Conservation (phyloP, 2,888 invertebrate species). For the Parthenolecanium corni region DNA sequence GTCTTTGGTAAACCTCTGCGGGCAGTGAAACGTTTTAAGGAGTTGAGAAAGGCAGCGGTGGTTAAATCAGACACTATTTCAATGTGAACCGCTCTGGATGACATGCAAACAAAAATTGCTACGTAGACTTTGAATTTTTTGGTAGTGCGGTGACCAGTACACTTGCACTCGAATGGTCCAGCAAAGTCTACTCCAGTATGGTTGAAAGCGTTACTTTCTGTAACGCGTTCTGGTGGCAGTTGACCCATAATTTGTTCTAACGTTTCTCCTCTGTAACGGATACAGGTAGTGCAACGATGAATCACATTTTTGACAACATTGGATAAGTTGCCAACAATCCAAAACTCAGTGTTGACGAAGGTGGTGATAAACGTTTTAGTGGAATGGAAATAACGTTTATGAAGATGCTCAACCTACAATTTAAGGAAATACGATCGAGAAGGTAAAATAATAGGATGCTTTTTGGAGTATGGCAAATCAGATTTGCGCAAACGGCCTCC, state of each 20-base stretch:
- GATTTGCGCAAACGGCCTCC: background rate
- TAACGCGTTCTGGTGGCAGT: constrained; percentile 1
- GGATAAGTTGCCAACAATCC: background rate
- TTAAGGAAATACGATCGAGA: background rate
- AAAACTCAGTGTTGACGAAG: constrained; percentile 1
- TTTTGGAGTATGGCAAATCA: background rate
- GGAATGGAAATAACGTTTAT: background rate
- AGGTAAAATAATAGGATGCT: background rate
- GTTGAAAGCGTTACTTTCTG: background rate
- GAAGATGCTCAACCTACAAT: background rate
- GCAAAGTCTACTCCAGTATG: constrained; percentile 4
- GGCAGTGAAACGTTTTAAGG: constrained; percentile 32
- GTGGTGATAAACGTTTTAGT: background rate
- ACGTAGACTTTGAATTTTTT: background rate
- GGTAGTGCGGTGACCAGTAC: background rate
- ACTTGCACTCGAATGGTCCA: constrained; percentile 7
- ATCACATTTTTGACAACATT: background rate
- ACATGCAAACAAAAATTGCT: constrained; percentile 9
- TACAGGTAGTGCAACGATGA: background rate
- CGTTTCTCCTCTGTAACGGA: background rate
- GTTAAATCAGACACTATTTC: constrained; percentile 3
- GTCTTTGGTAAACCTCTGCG: constrained; percentile 31
- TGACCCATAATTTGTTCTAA: constrained; percentile 7
- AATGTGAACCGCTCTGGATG: constrained; percentile 1
- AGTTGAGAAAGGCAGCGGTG: background rate